Conservation (phyloP, 2,888 invertebrate genomes). For the Leucozona laternaria region DNA sequence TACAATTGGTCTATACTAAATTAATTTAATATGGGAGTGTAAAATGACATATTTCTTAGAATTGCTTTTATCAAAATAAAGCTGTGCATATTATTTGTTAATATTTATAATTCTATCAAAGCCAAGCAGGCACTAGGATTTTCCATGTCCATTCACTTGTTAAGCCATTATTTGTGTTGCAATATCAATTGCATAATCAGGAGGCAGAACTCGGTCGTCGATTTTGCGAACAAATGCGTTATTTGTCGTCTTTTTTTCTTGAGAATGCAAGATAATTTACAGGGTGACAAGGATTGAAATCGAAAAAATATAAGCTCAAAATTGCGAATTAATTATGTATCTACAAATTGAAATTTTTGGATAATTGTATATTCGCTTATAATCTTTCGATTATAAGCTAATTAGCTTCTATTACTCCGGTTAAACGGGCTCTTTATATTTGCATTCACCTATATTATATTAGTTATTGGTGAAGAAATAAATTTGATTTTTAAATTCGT, state of each 20-base stretch:
- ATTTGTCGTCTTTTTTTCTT: too few relatives aligned
- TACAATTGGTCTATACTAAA: background rate
- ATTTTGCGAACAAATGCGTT: slow-evolving; percentile 43
- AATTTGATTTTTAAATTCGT: too few relatives aligned
- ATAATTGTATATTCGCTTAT: too few relatives aligned
- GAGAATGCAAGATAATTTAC: background rate
- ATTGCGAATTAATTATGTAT: too few relatives aligned
- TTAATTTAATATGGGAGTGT: background rate
- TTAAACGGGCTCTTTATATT: too few relatives aligned
- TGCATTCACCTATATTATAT: too few relatives aligned
- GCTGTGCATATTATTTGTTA: slow-evolving; percentile 12
- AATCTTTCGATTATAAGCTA: too few relatives aligned
- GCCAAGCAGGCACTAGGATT: slow-evolving; percentile 35
- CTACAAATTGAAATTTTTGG: too few relatives aligned
- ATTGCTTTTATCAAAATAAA: slow-evolving; percentile 29
- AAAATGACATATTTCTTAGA: slow-evolving; percentile 37
- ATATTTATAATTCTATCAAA: slow-evolving; percentile 22
- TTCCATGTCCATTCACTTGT: slow-evolving; percentile 10
- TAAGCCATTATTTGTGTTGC: slow-evolving; percentile 2
- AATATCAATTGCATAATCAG: slow-evolving; percentile 52
- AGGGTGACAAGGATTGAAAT: background rate
- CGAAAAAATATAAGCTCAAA: too few relatives aligned
- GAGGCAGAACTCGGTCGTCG: slow-evolving; percentile 55
- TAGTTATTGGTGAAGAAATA: too few relatives aligned
- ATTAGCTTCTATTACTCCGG: too few relatives aligned